Conservation (phyloP, 2,888 invertebrate species). For the Calameuta filiformis region DNA sequence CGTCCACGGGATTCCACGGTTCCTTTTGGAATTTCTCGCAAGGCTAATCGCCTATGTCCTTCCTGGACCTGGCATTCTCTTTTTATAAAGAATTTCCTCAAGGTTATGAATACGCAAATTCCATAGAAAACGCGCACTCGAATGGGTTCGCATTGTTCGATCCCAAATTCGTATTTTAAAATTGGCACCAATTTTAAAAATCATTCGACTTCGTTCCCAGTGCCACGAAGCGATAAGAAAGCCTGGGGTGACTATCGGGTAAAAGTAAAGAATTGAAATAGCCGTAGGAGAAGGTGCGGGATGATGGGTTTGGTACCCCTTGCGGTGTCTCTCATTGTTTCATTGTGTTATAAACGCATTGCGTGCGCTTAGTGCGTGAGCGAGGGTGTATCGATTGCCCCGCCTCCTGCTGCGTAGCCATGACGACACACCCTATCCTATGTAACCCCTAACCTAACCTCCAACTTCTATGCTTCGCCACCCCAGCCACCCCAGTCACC, state of each 20-base stretch:
- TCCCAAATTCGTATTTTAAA: not conserved
- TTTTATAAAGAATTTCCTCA: not conserved
- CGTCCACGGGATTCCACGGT: not conserved
- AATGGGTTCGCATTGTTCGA: not conserved
- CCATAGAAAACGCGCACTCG: not conserved
- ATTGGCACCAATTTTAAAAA: not conserved
- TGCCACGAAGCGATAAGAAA: not conserved
- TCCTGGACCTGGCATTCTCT: not conserved
- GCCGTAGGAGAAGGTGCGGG: not conserved
- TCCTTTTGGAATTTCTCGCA: not conserved
- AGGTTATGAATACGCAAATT: not conserved
- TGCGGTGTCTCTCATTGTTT: constrained; percentile 44
- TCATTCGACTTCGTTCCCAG: not conserved
- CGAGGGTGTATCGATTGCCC: constrained; percentile 81
- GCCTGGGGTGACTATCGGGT: not conserved
- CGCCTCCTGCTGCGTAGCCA: constrained; percentile 71
- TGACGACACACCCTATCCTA: constrained; percentile 68
- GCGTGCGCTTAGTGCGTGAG: constrained; percentile 67
- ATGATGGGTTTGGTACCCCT: not conserved
- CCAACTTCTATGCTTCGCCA: constrained; percentile 47
- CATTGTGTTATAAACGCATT: constrained; percentile 60
- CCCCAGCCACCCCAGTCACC: not conserved
- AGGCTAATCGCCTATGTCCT: not conserved
- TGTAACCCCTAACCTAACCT: constrained; percentile 60
- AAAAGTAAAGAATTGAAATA: not conserved